phyloP scores from a whole-genome alignment of 1,140 invertebrate species.

The Psilanteris sp. region DNA sequence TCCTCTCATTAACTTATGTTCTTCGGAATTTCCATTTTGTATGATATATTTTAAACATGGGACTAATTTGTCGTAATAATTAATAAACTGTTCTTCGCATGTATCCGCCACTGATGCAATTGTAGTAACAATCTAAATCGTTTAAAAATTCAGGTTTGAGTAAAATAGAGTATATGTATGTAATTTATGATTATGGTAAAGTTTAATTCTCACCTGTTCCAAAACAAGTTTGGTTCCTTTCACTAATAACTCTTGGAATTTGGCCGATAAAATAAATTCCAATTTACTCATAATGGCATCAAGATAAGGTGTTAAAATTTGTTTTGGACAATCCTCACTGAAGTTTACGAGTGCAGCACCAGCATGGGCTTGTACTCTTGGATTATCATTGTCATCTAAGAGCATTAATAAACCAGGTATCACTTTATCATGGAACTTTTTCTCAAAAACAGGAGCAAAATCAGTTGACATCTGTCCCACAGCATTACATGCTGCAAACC shows the following conservation, averaged over 20 bases:
- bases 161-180: no score
- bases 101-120: conserved; percentile 99
- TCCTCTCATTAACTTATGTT: conserved; percentile 93
- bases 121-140: conserved; percentile 95
- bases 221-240: conserved; percentile 97
- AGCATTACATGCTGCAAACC: conserved; percentile 99
- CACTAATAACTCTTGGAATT: conserved; percentile 96
- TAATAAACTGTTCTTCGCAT: conserved; percentile 96
- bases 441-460: conserved; percentile 97
- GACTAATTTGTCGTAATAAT: conserved; percentile 88
- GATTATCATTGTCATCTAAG: conserved; percentile 94
- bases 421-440: conserved; percentile 97
- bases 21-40: conserved; percentile 92
- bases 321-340: conserved; percentile 98
- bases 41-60: conserved; percentile 99
- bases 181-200: not conserved
- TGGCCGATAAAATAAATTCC: conserved; percentile 93
- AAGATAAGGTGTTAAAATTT: conserved; percentile 94
- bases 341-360: conserved; percentile 99
- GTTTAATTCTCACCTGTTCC: conserved; percentile 87
- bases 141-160: no score
- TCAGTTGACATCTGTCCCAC: conserved; percentile 99
- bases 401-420: conserved; percentile 93
- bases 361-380: conserved; percentile 95
- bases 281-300: conserved; percentile 94